Evolutionary conservation across 1,140 invertebrate species (phyloP).

Genomic region (Dendroctonus ponderosae): DNA sequence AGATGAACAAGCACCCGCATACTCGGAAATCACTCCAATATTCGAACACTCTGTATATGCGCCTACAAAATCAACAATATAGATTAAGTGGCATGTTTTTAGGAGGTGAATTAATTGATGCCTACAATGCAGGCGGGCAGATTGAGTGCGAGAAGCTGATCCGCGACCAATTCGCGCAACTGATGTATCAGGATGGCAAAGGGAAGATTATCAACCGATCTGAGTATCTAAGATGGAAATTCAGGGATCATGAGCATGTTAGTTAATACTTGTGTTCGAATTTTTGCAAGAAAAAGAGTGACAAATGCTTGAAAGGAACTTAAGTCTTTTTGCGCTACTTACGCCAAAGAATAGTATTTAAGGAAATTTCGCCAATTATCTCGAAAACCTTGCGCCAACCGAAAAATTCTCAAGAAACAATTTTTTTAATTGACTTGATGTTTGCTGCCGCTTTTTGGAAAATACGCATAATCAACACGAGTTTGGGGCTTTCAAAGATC

Average conservation of each 20-base stretch:
- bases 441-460: no score
- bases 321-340: no score
- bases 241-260: constrained; percentile 74
- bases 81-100: constrained; percentile 2
- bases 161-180: constrained; percentile 80
- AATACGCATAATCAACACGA: no score
- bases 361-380: no score
- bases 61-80: no score
- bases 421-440: no score
- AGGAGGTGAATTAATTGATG: constrained; percentile 80
- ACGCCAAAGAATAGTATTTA: no score
- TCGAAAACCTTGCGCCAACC: not conserved
- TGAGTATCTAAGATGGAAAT: constrained; percentile 92
- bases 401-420: not conserved
- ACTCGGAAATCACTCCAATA: no score
- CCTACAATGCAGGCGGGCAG: constrained; percentile 79
- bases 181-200: constrained; percentile 88
- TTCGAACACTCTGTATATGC: no score
- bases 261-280: not conserved
- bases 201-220: constrained; percentile 83
- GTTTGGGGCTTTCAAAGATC: no score
- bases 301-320: no score
- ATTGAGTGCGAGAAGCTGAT: constrained; percentile 82
- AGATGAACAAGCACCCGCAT: not conserved
- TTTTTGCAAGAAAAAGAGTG: no score